A percentile compares a stretch with the other conserved stretches of the same genome.
Evolutionary conservation across 2,113 vertebrate species (phyloP).

Genomic region (Daphoenositta chrysoptera): DNA sequence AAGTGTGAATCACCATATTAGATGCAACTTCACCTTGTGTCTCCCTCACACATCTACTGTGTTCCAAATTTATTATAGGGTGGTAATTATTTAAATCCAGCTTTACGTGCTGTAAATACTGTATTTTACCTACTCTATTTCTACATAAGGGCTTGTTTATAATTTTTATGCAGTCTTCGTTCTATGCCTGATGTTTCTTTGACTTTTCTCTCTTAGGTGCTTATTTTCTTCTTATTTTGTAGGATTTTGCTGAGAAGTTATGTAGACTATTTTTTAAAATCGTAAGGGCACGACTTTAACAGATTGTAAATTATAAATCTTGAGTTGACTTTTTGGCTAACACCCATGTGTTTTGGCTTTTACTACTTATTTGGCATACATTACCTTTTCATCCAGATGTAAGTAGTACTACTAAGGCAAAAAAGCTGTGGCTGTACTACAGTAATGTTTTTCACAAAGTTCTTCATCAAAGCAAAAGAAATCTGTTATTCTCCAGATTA

Average conservation of each 20-base stretch:
- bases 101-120: not conserved
- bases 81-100: not conserved
- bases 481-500: not conserved
- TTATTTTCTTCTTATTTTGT: not conserved
- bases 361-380: not conserved
- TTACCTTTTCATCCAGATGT: not conserved
- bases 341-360: not conserved
- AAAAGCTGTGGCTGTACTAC: not conserved
- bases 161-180: not conserved
- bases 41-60: not conserved
- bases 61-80: not conserved
- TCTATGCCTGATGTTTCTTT: not conserved
- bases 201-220: not conserved
- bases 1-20: slow-evolving; percentile 17
- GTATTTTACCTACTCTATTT: not conserved
- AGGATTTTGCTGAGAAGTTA: not conserved
- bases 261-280: not conserved
- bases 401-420: not conserved
- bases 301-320: not conserved
- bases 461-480: not conserved
- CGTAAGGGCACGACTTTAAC: not conserved
- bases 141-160: not conserved
- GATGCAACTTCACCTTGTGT: not conserved
- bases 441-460: not conserved
- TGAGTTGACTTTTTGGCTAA: not conserved